Percentiles rank a stretch among this genome's conserved stretches.
phyloP scores from a whole-genome alignment of 2,113 vertebrate species.

The Kryptolebias marmoratus region DNA sequence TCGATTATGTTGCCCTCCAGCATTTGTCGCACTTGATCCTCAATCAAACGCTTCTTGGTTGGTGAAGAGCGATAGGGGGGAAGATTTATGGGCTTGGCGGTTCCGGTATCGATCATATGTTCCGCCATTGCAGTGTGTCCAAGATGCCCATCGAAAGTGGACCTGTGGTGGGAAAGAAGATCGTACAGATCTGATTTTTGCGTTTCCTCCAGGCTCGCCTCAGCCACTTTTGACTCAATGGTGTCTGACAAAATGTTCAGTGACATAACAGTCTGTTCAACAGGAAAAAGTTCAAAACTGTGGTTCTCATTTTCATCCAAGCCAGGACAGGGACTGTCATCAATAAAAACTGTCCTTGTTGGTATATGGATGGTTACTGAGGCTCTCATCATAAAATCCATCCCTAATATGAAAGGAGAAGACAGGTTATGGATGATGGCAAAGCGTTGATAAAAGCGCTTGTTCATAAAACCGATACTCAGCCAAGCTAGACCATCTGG shows the following conservation, averaged over 20 bases:
- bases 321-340: too few relatives aligned
- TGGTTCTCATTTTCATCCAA: too few relatives aligned
- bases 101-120: neutral
- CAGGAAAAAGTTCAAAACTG: too few relatives aligned
- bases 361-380: too few relatives aligned
- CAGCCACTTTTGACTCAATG: neutral
- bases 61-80: neutral
- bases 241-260: neutral
- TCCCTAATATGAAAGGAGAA: too few relatives aligned
- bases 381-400: too few relatives aligned
- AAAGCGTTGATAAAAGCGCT: too few relatives aligned
- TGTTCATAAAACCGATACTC: too few relatives aligned
- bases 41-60: neutral
- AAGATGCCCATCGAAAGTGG: neutral
- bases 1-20: neutral
- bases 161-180: neutral
- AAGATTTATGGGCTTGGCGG: conserved; percentile 4
- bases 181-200: neutral
- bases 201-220: neutral
- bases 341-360: too few relatives aligned
- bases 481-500: too few relatives aligned
- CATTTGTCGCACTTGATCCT: neutral
- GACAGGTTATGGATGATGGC: too few relatives aligned
- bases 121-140: neutral
- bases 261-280: too few relatives aligned